Percentiles rank a stretch among this genome's conserved stretches.
Conservation (phyloP, 2,888 invertebrate species). For the Agrochola lota region DNA sequence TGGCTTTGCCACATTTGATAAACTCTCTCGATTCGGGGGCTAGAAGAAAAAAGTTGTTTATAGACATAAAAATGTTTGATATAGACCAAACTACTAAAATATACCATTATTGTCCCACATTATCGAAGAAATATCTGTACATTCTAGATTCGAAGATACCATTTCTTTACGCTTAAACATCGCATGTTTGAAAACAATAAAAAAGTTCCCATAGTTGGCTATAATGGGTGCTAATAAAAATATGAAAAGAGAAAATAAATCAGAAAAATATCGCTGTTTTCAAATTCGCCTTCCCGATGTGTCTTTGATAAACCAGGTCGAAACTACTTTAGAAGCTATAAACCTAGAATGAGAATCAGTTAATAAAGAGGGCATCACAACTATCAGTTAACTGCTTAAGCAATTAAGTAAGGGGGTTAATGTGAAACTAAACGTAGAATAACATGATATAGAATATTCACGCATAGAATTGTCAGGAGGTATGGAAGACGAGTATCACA, state of each 20-base stretch:
- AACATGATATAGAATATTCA: constrained; percentile 20
- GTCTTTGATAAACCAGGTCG: constrained; percentile 26
- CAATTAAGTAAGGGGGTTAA: constrained; percentile 66
- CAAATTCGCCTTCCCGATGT: constrained; percentile 9
- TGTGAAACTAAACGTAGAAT: constrained; percentile 35
- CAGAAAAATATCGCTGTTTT: constrained; percentile 31
- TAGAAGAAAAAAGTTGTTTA: neutral
- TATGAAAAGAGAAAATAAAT: constrained; percentile 49
- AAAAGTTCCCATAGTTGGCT: constrained; percentile 40
- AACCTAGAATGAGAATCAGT: constrained; percentile 36
- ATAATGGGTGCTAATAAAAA: constrained; percentile 55
- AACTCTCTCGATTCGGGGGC: neutral
- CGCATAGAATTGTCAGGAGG: constrained; percentile 11
- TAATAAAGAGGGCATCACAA: constrained; percentile 44
- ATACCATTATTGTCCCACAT: constrained; percentile 14
- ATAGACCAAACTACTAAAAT: neutral
- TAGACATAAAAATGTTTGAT: neutral
- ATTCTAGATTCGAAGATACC: constrained; percentile 26
- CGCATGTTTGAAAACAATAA: constrained; percentile 51
- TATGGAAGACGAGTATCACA: constrained; percentile 12
- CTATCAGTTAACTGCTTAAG: constrained; percentile 56
- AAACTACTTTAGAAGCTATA: constrained; percentile 39
- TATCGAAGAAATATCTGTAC: constrained; percentile 15
- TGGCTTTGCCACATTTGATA: neutral
- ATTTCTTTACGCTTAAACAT: constrained; percentile 43